Percentiles rank a stretch among this genome's conserved stretches.
Conservation (phyloP, 2,797 vertebrate genomes). For the Lepus townsendii region DNA sequence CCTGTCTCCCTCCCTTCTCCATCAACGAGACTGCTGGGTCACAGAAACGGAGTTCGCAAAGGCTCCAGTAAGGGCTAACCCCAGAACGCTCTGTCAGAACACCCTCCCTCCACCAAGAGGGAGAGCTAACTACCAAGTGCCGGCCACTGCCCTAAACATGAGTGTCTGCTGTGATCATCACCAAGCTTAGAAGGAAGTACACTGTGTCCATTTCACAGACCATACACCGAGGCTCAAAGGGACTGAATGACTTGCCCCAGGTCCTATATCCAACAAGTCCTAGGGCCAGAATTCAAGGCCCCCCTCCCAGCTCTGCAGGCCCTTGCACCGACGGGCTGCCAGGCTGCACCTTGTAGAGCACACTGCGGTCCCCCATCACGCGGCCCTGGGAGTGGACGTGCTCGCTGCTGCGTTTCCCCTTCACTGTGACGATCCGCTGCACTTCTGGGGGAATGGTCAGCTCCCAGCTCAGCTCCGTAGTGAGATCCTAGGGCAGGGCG, state of each 20-base stretch:
- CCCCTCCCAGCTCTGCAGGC: background rate
- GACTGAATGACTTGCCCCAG: background rate
- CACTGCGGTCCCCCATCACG: slow-evolving; percentile 99
- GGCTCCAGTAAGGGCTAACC: background rate
- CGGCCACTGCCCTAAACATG: background rate
- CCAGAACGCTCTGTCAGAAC: background rate
- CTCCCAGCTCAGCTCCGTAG: slow-evolving; percentile 96
- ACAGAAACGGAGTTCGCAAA: background rate
- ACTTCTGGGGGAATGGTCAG: slow-evolving; percentile 93
- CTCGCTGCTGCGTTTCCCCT: slow-evolving; percentile 96
- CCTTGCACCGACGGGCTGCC: fast-evolving
- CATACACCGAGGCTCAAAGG: background rate
- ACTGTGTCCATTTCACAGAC: background rate
- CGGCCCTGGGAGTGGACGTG: slow-evolving; percentile 99
- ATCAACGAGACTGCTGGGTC: background rate
- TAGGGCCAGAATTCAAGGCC: background rate
- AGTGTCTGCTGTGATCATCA: background rate
- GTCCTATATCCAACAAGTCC: background rate
- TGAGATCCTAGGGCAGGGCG: slow-evolving; percentile 91
- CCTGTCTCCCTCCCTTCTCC: background rate
- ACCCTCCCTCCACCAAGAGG: background rate
- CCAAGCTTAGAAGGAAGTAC: background rate
- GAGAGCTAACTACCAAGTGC: background rate
- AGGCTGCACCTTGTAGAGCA: slow-evolving; percentile 95
- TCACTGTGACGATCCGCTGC: slow-evolving; percentile 94